A percentile compares a stretch with the other conserved stretches of the same genome.
These are phyloP conservation scores for Elephantulus edwardii DNA, from an alignment of 2,113 vertebrate species.

Conservation along the genomic window DNA sequence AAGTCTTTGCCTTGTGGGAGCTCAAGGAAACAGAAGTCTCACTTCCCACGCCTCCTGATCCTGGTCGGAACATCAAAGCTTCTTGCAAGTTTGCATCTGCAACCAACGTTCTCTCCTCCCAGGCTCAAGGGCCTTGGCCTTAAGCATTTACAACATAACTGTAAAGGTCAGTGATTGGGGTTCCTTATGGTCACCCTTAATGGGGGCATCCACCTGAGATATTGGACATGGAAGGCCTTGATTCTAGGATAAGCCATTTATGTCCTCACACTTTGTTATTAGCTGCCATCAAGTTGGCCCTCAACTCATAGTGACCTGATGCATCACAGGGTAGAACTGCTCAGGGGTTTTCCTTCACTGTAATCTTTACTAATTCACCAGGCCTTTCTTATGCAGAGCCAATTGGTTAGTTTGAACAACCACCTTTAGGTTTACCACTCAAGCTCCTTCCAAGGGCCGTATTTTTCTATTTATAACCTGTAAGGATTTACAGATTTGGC, in stretches of 20 bases:
- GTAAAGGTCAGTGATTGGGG: neutral
- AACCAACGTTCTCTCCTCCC: conserved; percentile 45
- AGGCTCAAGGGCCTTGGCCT: conserved; percentile 61
- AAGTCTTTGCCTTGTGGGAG: conserved; percentile 56
- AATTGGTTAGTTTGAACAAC: neutral
- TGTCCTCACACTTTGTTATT: neutral
- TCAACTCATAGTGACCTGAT: neutral
- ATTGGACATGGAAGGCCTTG: neutral
- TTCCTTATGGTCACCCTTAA: neutral
- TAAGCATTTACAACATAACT: neutral
- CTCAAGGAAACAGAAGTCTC: conserved; percentile 64
- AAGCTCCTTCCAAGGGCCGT: neutral
- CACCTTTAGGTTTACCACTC: neutral
- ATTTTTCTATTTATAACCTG: neutral
- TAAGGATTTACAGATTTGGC: neutral
- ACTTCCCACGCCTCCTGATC: conserved; percentile 65
- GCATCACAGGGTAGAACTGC: neutral
- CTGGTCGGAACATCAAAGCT: conserved; percentile 70
- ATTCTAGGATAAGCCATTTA: neutral
- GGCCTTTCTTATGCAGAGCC: neutral
- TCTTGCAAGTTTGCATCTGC: conserved; percentile 64
- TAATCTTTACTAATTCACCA: neutral
- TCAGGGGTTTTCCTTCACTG: neutral
- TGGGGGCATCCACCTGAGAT: neutral
- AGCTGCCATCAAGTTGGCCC: neutral